These are phyloP conservation scores for Ericerus pela DNA, from an alignment of 1,140 invertebrate species.

Conservation along the genomic window DNA sequence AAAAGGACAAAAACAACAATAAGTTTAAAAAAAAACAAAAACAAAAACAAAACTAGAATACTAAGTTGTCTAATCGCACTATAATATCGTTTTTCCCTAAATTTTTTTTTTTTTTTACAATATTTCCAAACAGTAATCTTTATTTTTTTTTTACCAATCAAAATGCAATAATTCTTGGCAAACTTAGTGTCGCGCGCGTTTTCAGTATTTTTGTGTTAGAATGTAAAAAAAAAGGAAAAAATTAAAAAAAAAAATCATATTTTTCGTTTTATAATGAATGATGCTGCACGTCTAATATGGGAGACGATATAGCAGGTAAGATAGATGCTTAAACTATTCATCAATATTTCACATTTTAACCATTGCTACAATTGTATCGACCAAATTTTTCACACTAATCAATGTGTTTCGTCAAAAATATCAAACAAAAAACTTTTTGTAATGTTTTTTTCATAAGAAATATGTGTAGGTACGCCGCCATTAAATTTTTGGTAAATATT, in stretches of 20 bases:
- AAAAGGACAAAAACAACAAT: background rate
- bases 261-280: slow-evolving; percentile 2
- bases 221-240: background rate
- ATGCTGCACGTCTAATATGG: slow-evolving; percentile 6
- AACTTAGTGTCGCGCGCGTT: background rate
- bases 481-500: background rate
- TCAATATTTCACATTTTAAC: background rate
- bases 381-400: background rate
- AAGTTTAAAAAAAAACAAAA: background rate
- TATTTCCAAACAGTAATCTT: background rate
- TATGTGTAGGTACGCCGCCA: too few relatives aligned
- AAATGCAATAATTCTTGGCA: too few relatives aligned
- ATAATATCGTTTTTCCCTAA: too few relatives aligned
- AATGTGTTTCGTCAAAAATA: background rate
- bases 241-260: background rate
- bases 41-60: too few relatives aligned
- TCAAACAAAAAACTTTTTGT: background rate
- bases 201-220: background rate
- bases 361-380: background rate
- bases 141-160: too few relatives aligned
- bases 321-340: background rate
- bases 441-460: background rate
- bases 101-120: background rate
- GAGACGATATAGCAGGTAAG: slow-evolving; percentile 7
- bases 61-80: too few relatives aligned